Base-by-base conservation (phyloP, 2,888 invertebrate species). In the Tubiluchus corallicola region DNA sequence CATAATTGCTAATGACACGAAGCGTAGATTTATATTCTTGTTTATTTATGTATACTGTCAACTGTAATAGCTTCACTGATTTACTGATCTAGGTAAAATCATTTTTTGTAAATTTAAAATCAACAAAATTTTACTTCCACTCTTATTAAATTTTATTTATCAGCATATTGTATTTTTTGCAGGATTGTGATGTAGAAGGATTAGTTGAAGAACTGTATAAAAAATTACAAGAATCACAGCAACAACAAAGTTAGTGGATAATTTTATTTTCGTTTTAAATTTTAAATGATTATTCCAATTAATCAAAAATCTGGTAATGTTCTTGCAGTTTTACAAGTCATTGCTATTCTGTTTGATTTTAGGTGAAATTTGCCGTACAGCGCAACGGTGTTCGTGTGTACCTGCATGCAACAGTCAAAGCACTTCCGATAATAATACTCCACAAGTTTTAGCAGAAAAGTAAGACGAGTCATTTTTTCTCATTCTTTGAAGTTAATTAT, bases 141-240 rank as follows among this genome's bases (percentile, higher is more conserved):
- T 21, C 42, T 18, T 42, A 40, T 49, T 43, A 18, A 37, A 17
- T 17, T 46, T 3, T 15, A 15, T 2, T 37, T 37, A 9, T 9
- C 18, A 3, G 20, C 2, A 4, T 46, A 9, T 42, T 18, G 13
- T 53, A 46, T 50, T 57, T 40, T 49, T 68, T 74, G 55, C 71
- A 83, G 80, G 77, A 76, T 67, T 73, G 75, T 67, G 78, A 78
- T 63, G 76, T 82, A 59, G 80, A 82, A 69, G 74, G 74, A 58
- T 71, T 83, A 63, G 79, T 83, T 54, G 81, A 82, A 66, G 82
- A 83, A 69, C 71, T 83, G 60, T 80, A 79, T 66, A 73, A 72
- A 54, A 77, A 77, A 67, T 69, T 82, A 57, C 76, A 78, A 64
- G 76, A 79, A 65, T 72, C 77, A 56, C 75, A 75, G 57, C 65